These are phyloP conservation scores for Marasmarcha lunaedactyla DNA, from an alignment of 2,888 invertebrate species.

Conservation along the genomic window DNA sequence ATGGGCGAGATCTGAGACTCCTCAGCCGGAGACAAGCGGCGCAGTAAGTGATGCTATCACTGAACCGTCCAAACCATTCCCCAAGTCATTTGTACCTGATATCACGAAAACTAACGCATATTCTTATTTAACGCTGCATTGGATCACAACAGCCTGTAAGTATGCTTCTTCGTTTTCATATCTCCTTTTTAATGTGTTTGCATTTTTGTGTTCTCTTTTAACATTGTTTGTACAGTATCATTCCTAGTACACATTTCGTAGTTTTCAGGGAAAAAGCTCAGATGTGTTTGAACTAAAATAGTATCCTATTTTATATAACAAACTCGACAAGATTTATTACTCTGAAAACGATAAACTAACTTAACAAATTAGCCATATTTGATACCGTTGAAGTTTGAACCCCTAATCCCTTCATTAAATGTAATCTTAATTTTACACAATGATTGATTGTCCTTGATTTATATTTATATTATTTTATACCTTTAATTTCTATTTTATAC, in stretches of 20 bases:
- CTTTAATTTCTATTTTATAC: neutral
- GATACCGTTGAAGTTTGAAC: too few relatives aligned
- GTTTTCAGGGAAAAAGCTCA: too few relatives aligned
- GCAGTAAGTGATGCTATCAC: constrained; percentile 58
- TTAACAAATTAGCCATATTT: too few relatives aligned
- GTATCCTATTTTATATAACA: too few relatives aligned
- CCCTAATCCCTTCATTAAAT: too few relatives aligned
- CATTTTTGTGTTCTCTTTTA: too few relatives aligned
- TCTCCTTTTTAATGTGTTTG: constrained; percentile 1
- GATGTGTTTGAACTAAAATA: too few relatives aligned
- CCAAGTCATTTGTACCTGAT: constrained; percentile 24
- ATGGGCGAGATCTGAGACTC: constrained; percentile 52
- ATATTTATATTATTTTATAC: neutral
- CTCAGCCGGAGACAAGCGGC: constrained; percentile 54
- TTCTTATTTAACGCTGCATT: constrained; percentile 62
- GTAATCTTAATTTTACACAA: neutral
- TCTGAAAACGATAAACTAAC: too few relatives aligned
- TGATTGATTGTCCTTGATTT: neutral
- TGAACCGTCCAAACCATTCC: constrained; percentile 15
- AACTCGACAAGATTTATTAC: too few relatives aligned
- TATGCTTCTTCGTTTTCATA: constrained; percentile 25
- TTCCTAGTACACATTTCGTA: too few relatives aligned
- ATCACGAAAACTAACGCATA: constrained; percentile 62
- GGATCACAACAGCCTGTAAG: constrained; percentile 66
- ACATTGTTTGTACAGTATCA: too few relatives aligned